Evolutionary conservation across 2,888 invertebrate species (phyloP).

Genomic region (Teleiodes luculella): DNA sequence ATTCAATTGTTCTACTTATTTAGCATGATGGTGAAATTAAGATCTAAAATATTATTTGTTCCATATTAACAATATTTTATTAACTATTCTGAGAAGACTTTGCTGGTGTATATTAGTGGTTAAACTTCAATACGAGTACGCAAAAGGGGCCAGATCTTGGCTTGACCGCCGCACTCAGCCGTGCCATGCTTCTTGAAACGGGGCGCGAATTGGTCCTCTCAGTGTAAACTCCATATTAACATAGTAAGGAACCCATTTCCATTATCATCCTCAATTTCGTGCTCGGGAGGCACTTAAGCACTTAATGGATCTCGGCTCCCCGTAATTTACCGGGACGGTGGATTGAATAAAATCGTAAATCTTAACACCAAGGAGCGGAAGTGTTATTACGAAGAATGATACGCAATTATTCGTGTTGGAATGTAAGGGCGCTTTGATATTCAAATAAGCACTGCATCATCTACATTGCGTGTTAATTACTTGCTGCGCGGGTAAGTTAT

Average conservation of each 20-base stretch:
- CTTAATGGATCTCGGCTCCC: conserved; percentile 75
- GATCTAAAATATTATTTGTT: no score
- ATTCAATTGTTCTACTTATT: no score
- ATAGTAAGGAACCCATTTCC: conserved; percentile 73
- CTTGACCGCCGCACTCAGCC: conserved; percentile 36
- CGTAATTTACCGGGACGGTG: conserved; percentile 72
- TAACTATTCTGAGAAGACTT: no score
- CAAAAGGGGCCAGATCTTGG: no score
- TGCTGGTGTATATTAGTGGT: no score
- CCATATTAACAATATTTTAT: no score
- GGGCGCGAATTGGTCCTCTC: conserved; percentile 56
- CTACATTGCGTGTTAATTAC: no score
- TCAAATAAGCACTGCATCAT: not conserved
- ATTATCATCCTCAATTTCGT: conserved; percentile 76
- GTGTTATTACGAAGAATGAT: conserved; percentile 67
- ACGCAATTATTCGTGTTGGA: conserved; percentile 51
- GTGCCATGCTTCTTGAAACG: conserved; percentile 54
- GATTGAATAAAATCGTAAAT: conserved; percentile 77
- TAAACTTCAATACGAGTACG: no score
- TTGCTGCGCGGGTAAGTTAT: no score
- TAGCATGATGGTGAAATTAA: no score
- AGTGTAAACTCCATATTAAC: conserved; percentile 68
- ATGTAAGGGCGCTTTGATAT: conserved; percentile 34
- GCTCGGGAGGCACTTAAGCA: conserved; percentile 76
- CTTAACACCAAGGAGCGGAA: conserved; percentile 63